Base-by-base conservation (phyloP, 2,888 invertebrate genomes). In the Lepidochrysops patricia region DNA sequence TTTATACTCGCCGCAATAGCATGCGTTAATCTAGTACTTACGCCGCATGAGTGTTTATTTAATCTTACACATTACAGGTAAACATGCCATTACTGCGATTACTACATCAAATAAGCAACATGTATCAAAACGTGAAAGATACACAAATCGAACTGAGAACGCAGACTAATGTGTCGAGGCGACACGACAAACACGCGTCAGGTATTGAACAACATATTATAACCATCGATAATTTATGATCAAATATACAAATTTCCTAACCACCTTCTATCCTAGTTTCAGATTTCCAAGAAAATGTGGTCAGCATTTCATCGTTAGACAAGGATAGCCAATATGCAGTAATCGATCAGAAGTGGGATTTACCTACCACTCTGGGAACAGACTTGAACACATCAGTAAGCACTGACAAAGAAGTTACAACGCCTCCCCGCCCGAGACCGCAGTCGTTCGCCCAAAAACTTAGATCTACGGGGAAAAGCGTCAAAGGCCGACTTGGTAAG, bases 61-160 rank as follows among this genome's bases (percentile, higher is more conserved):
- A 19, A 6, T 1, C n/a, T n/a, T n/a, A n/a, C n/a, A 43, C 9
- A 19, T 19, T 12, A 63, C 64, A 93, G 92, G 93, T 98, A 1
- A 98, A 98, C 81, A 98, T 98, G 98, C 98, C 98, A 0, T 86
- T 98, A 35, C 85, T 98, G 52, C 90, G 98, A 57, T 91, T 98
- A 58, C 90, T 98, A 62, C 98, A 98, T 84, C 98, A 98, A 89
- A 98, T 98, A 74, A 96, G 96, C 72, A 98, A 97, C 74, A 98
- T 98, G 97, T 97, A 98, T 82, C 97, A 97, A 82, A 98, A 98
- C 79, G 97, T 98, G 1, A 96, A 97, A 76, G 97, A 98, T 76
- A 98, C 98, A 0, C 96, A 97, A 76, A 94, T 94, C 69, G 98
- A 98, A 73, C 90, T 98, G 62, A 94, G 95, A 67, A 95, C 95